Base-by-base conservation (phyloP, 2,888 invertebrate genomes). In the Labia minor region DNA sequence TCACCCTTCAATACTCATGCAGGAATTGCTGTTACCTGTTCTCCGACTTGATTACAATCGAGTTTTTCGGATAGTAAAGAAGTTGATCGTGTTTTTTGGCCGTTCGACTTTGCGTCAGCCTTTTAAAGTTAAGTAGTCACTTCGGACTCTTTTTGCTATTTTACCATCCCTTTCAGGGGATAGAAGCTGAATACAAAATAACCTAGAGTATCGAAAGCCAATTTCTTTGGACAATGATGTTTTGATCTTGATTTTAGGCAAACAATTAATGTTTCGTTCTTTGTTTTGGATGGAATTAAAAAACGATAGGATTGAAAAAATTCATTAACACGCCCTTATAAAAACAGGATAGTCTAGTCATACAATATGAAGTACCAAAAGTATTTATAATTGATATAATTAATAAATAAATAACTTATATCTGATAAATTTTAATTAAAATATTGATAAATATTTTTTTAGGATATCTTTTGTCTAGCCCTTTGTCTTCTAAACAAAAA, bases 41-140 rank as follows among this genome's bases (percentile, higher is more conserved):
- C 14, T 16, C 49, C 49, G 8, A 16, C n/a, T 49, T 49, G 49
- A 49, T 49, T 49, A 16, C 49, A 49, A 49, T 49, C 49, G 49
- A 49, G 49, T 49, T 49, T 4, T 49, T 49, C 26, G n/a, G 49
- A 49, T 49, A 49, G 49, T 49, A 49, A 49, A 16, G 49, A 49
- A 49, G 49, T 49, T 49, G 49, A 49, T 49, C 49, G 49, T 49
- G 49, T 49, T 49, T 49, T 6, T 11, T n/a, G n/a, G 11, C 33
- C 33, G 6, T 33, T 49, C 49, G 49, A 49, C 49, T 16, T 49
- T 2, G 49, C 14, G 49, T 49, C 49, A 49, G 49, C 49, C 49
- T 49, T 49, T 49, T 49, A 49, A 49, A 49, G n/a, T 49, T 49
- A 49, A 49, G 16, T 49, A 49, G 49, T 49, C 49, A 49, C n/a